These are phyloP conservation scores for Lysandra coridon DNA, from an alignment of 2,888 invertebrate genomes.

Conservation along the genomic window DNA sequence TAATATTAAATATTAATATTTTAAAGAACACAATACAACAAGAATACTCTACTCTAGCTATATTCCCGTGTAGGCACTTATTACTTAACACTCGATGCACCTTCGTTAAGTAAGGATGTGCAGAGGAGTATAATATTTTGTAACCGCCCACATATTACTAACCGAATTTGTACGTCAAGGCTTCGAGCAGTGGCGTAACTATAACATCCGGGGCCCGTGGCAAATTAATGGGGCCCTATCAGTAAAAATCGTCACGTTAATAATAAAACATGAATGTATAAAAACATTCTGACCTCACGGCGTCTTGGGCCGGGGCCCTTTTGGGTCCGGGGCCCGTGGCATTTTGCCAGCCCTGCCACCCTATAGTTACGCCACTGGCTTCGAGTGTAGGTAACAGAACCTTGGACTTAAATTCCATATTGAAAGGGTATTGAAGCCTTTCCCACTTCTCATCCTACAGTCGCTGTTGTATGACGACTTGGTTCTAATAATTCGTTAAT, in stretches of 20 bases:
- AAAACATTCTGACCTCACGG: too few relatives aligned
- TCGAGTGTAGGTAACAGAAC: conserved; percentile 13
- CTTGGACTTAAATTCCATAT: conserved; percentile 22
- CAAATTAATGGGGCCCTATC: too few relatives aligned
- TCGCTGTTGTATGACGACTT: background rate
- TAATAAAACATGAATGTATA: too few relatives aligned
- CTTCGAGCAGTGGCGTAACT: background rate
- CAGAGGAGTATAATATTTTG: conserved; percentile 20
- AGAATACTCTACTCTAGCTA: background rate
- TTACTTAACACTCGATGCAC: conserved; percentile 2
- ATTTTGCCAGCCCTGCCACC: too few relatives aligned
- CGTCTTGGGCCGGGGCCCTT: too few relatives aligned
- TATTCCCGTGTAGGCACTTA: background rate
- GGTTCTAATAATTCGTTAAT: too few relatives aligned
- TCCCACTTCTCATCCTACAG: background rate
- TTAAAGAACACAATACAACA: background rate
- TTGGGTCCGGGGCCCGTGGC: too few relatives aligned
- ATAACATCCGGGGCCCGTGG: too few relatives aligned
- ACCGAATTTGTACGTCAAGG: conserved; percentile 15
- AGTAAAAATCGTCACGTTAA: too few relatives aligned
- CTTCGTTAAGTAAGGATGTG: conserved; percentile 7
- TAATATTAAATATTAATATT: background rate
- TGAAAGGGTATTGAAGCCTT: conserved; percentile 11
- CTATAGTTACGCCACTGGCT: background rate
- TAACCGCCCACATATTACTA: conserved; percentile 1